Percentiles rank a stretch among this genome's conserved stretches.
These are phyloP conservation scores for Sphinx pinastri DNA, from an alignment of 2,888 invertebrate genomes.

Conservation along the genomic window DNA sequence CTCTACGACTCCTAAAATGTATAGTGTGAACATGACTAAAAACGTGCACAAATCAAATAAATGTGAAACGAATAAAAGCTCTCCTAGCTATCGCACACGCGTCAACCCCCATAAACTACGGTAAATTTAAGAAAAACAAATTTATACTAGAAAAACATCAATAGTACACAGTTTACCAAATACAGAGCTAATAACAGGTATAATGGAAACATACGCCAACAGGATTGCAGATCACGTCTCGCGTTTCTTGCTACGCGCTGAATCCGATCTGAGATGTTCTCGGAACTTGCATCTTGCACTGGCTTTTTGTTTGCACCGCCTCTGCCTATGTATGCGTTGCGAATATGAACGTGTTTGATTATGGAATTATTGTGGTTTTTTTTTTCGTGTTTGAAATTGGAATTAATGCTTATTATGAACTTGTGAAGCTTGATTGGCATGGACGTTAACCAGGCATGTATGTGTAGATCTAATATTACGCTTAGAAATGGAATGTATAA, in stretches of 20 bases:
- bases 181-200: conserved; percentile 15
- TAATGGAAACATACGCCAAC: conserved; percentile 39
- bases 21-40: no score
- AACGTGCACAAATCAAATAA: no score
- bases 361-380: neutral
- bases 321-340: conserved; percentile 8
- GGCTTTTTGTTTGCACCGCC: conserved; percentile 30
- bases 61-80: no score
- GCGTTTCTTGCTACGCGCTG: conserved; percentile 52
- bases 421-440: neutral
- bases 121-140: neutral
- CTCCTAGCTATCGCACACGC: no score
- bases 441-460: neutral
- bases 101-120: neutral
- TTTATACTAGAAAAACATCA: neutral
- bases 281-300: conserved; percentile 46
- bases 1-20: no score
- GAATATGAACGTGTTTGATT: conserved; percentile 19
- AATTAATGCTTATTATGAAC: neutral
- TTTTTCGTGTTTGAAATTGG: neutral
- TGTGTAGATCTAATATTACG: neutral
- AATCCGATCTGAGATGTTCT: conserved; percentile 42
- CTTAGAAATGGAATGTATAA: no score
- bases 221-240: conserved; percentile 56
- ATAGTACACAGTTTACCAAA: neutral